Conservation (phyloP, 2,113 vertebrate genomes). For the Stigmatopora argus region DNA sequence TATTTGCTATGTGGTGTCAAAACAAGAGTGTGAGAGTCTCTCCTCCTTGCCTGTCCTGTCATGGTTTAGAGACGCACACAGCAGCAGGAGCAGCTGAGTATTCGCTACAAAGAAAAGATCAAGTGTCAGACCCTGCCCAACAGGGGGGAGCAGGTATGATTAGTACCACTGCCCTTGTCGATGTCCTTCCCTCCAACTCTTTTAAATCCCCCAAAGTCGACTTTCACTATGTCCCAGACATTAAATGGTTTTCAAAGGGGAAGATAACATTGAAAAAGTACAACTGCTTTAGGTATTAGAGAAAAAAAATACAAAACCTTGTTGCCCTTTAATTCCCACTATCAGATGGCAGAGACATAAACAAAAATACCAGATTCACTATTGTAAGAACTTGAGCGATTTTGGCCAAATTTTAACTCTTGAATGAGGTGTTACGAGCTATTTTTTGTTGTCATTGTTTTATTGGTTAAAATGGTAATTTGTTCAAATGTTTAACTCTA, state of each 20-base stretch:
- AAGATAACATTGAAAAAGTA: neutral
- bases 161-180: conserved; percentile 18
- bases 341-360: no score
- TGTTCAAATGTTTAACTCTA: no score
- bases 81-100: conserved; percentile 72
- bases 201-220: conserved; percentile 3
- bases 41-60: conserved; percentile 32
- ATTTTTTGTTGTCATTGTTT: no score
- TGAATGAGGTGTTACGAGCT: no score
- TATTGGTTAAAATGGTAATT: no score
- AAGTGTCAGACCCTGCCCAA: conserved; percentile 65
- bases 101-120: conserved; percentile 70
- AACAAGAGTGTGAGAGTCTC: conserved; percentile 7
- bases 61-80: conserved; percentile 63
- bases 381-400: no score
- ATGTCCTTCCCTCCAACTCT: conserved; percentile 11
- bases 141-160: conserved; percentile 65
- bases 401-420: no score
- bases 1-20: conserved; percentile 11
- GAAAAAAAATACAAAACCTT: no score
- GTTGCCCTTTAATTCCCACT: no score
- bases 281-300: neutral
- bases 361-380: no score
- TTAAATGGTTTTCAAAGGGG: neutral
- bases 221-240: neutral